These are phyloP conservation scores for Enteromius mattozi DNA, from an alignment of 2,797 vertebrate species.

Conservation along the genomic window DNA sequence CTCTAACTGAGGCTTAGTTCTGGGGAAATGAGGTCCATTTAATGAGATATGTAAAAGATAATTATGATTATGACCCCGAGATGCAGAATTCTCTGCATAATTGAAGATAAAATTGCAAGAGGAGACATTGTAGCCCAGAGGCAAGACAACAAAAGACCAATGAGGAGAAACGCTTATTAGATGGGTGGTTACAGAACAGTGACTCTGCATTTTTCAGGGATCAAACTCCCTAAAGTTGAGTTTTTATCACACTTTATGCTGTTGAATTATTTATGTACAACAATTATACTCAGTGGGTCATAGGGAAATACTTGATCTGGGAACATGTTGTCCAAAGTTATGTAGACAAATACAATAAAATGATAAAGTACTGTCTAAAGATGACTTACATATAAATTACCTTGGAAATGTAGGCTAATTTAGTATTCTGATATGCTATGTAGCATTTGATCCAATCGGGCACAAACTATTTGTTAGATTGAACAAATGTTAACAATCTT, in stretches of 20 bases:
- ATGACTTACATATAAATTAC: not conserved
- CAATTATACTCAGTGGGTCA: not conserved
- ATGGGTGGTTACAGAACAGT: conserved; percentile 43
- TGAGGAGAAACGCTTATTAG: conserved; percentile 45
- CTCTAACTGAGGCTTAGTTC: conserved; percentile 44
- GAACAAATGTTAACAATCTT: too few species aligned
- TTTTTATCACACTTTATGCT: conserved; percentile 47
- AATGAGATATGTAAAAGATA: conserved; percentile 65
- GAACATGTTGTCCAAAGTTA: not conserved
- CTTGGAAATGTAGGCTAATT: not conserved
- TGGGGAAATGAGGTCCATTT: conserved; percentile 59
- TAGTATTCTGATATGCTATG: not conserved
- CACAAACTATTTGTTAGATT: too few species aligned
- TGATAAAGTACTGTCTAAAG: not conserved
- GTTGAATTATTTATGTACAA: conserved; percentile 45
- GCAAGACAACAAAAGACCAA: conserved; percentile 56
- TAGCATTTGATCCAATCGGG: too few species aligned
- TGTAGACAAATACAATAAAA: not conserved
- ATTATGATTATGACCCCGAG: conserved; percentile 65
- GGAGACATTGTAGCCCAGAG: conserved; percentile 52
- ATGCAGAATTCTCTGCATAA: conserved; percentile 60
- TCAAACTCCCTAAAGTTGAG: conserved; percentile 35
- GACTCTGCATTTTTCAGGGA: conserved; percentile 33
- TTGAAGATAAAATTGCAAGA: conserved; percentile 61
- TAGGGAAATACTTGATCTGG: not conserved